These are phyloP conservation scores for Actenoides hombroni DNA, from an alignment of 2,113 vertebrate species.

Conservation along the genomic window DNA sequence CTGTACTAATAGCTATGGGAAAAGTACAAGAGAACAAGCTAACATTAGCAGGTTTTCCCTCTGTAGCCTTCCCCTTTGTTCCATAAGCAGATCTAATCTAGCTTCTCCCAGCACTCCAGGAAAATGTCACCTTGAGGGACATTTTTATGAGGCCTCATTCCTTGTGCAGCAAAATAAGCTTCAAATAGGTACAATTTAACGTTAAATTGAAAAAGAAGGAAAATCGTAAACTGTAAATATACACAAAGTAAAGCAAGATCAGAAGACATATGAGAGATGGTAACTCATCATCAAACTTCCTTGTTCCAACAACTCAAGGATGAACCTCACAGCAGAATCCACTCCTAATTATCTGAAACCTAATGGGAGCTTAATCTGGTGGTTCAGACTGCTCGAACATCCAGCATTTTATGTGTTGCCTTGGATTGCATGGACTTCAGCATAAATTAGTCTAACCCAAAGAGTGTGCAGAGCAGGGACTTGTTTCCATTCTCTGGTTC, in stretches of 20 bases:
- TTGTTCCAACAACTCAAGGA: background rate
- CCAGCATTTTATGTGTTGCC: background rate
- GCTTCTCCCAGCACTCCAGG: background rate
- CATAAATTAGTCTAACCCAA: background rate
- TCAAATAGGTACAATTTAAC: background rate
- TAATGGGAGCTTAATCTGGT: background rate
- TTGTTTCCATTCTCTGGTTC: background rate
- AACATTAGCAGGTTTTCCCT: background rate
- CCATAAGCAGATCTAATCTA: background rate
- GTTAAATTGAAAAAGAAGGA: background rate
- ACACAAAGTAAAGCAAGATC: background rate
- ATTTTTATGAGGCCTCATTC: background rate
- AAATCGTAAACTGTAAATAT: background rate
- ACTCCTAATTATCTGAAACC: background rate
- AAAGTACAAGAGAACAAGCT: background rate
- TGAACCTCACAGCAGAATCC: background rate
- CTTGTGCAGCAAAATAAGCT: background rate
- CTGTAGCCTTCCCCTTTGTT: background rate
- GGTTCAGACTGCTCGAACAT: background rate
- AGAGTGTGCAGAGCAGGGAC: background rate
- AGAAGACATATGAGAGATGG: background rate
- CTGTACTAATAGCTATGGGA: background rate
- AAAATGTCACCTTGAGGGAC: background rate
- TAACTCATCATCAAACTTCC: background rate
- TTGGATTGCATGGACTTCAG: background rate